These are phyloP conservation scores for Ibidorhyncha struthersii DNA, from an alignment of 2,113 vertebrate species.

Conservation along the genomic window DNA sequence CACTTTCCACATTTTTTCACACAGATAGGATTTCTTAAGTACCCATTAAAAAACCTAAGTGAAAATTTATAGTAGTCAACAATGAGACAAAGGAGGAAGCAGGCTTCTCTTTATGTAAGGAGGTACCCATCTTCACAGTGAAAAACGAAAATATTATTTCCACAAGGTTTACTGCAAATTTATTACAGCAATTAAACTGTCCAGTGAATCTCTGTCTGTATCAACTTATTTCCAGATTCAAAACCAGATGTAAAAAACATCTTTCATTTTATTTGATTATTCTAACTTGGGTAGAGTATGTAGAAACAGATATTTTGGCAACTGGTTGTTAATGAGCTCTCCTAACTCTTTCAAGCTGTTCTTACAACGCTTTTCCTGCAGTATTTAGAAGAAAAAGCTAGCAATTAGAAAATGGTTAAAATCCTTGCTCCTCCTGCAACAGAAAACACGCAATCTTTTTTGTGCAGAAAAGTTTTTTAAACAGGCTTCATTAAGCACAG, in stretches of 20 bases:
- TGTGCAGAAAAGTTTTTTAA: constrained; percentile 1
- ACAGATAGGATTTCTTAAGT: neutral
- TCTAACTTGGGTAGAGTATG: neutral
- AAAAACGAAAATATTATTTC: constrained; percentile 32
- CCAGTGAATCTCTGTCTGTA: constrained; percentile 12
- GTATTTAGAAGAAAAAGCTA: neutral
- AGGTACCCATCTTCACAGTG: constrained; percentile 9
- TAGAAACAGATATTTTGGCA: constrained; percentile 47
- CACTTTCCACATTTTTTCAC: neutral
- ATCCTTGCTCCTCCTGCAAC: constrained; percentile 4
- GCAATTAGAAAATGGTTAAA: constrained; percentile 9
- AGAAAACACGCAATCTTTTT: neutral
- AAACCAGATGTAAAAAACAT: constrained; percentile 60
- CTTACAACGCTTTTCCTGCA: constrained; percentile 5
- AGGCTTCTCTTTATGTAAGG: constrained; percentile 18
- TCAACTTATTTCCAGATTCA: constrained; percentile 57
- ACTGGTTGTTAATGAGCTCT: neutral
- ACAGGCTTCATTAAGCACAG: neutral
- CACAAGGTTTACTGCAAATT: constrained; percentile 43
- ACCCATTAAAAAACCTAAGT: neutral
- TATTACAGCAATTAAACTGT: constrained; percentile 56
- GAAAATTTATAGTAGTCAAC: constrained; percentile 28
- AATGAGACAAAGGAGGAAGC: constrained; percentile 19
- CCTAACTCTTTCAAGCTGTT: constrained; percentile 36
- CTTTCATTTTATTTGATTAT: constrained; percentile 40